A percentile compares a stretch with the other conserved stretches of the same genome.
These are phyloP conservation scores for Omphaloscelis lunosa DNA, from an alignment of 2,888 invertebrate species.

Conservation along the genomic window DNA sequence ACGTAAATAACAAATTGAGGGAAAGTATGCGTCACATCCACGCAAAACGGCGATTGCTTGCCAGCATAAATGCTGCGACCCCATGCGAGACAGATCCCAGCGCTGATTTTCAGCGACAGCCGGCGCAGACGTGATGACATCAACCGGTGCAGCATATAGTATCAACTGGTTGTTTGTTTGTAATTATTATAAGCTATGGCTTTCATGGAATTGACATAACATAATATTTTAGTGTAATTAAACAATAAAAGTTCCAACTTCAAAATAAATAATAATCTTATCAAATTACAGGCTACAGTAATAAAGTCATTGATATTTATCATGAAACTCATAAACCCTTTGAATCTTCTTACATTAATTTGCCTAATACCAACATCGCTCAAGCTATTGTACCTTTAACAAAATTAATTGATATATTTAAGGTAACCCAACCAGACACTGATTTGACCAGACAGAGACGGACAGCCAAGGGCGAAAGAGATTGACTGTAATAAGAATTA, in stretches of 20 bases:
- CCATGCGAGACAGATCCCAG: too few species aligned
- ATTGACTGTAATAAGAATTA: slow-evolving; percentile 63
- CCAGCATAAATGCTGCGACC: too few species aligned
- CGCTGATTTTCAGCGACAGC: too few species aligned
- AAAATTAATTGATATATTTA: slow-evolving; percentile 70
- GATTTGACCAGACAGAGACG: slow-evolving; percentile 61
- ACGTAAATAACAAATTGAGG: too few species aligned
- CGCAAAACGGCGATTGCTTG: too few species aligned
- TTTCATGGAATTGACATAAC: neutral
- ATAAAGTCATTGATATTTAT: neutral
- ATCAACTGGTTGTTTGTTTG: neutral
- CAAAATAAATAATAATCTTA: neutral
- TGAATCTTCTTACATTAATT: slow-evolving; percentile 45
- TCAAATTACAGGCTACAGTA: neutral
- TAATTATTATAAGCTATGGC: neutral
- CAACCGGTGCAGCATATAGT: too few species aligned
- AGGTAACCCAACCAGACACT: slow-evolving; percentile 57
- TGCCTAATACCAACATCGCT: slow-evolving; percentile 48
- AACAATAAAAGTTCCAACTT: too few species aligned
- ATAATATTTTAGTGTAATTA: neutral
- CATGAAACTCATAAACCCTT: slow-evolving; percentile 14
- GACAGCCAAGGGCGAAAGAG: slow-evolving; percentile 40
- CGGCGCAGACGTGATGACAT: too few species aligned
- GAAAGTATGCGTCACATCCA: too few species aligned
- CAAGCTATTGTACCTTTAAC: slow-evolving; percentile 56